phyloP scores from a whole-genome alignment of 1,140 invertebrate species.

The Nautilus pompilius region DNA sequence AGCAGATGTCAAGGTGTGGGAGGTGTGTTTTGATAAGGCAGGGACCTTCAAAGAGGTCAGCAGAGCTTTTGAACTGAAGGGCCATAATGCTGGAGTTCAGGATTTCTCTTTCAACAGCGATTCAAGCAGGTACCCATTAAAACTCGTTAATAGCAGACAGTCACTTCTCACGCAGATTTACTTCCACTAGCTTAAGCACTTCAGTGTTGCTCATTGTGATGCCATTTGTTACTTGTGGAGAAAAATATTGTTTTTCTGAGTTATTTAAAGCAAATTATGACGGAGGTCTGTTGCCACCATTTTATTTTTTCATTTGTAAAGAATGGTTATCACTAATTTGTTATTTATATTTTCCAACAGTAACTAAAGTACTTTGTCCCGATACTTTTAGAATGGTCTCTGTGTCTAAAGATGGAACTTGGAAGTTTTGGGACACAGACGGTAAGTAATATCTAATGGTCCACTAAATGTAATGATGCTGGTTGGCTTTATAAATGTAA shows the following conservation, averaged over 20 bases:
- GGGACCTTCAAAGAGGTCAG: slow-evolving; percentile 74
- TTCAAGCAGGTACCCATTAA: slow-evolving; percentile 63
- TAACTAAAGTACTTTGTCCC: too few species aligned
- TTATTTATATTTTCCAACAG: too few species aligned
- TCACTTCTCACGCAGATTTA: too few species aligned
- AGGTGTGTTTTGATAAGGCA: slow-evolving; percentile 71
- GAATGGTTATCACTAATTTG: too few species aligned
- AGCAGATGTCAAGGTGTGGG: slow-evolving; percentile 82
- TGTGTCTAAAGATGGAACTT: slow-evolving; percentile 83
- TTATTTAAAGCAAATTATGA: too few species aligned
- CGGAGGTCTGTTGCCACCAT: too few species aligned
- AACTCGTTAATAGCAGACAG: too few species aligned
- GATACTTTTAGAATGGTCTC: slow-evolving; percentile 72
- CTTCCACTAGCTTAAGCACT: too few species aligned
- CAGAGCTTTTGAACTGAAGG: slow-evolving; percentile 75
- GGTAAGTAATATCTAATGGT: slow-evolving; percentile 30
- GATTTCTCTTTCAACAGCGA: slow-evolving; percentile 78
- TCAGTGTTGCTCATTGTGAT: too few species aligned
- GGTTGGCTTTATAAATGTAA: neutral
- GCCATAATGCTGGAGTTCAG: slow-evolving; percentile 78
- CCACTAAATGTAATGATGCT: neutral
- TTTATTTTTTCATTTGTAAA: too few species aligned
- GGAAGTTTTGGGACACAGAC: slow-evolving; percentile 80
- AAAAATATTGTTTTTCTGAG: too few species aligned
- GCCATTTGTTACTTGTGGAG: too few species aligned